phyloP scores from a whole-genome alignment of 2,113 vertebrate genomes.

The Callaeas wilsoni region DNA sequence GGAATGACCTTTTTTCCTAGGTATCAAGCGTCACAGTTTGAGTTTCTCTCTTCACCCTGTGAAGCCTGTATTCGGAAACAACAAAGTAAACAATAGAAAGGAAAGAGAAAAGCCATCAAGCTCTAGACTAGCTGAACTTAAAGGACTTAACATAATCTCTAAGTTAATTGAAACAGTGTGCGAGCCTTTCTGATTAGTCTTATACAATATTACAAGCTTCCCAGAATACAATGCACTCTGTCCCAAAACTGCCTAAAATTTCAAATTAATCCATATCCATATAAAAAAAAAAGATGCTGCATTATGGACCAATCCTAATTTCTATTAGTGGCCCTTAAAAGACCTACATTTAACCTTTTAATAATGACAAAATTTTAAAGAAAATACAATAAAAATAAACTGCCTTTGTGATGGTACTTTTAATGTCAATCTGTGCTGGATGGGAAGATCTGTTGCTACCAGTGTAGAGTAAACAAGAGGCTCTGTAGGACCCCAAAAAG shows the following conservation, averaged over 20 bases:
- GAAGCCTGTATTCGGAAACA: not conserved
- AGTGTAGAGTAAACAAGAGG: not conserved
- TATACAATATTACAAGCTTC: not conserved
- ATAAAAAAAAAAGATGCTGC: not conserved
- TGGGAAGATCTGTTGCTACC: not conserved
- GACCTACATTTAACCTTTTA: not conserved
- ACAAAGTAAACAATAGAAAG: not conserved
- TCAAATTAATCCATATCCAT: not conserved
- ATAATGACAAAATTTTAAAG: not conserved
- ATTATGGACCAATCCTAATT: not conserved
- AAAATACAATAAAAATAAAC: not conserved
- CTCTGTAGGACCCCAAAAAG: not conserved
- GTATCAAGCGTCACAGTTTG: not conserved
- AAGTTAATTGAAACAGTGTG: not conserved
- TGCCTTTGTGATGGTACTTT: not conserved
- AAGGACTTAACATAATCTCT: not conserved
- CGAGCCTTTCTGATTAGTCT: not conserved
- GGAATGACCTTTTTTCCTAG: not conserved
- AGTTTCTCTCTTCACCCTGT: slow-evolving; percentile 5
- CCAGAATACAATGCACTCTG: not conserved
- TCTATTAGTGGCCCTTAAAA: not conserved
- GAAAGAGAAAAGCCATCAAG: not conserved
- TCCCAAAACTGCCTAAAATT: not conserved
- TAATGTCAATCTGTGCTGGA: not conserved
- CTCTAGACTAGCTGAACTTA: not conserved